Conservation (phyloP, 2,888 invertebrate genomes). For the Scaptomyza tumidula region DNA sequence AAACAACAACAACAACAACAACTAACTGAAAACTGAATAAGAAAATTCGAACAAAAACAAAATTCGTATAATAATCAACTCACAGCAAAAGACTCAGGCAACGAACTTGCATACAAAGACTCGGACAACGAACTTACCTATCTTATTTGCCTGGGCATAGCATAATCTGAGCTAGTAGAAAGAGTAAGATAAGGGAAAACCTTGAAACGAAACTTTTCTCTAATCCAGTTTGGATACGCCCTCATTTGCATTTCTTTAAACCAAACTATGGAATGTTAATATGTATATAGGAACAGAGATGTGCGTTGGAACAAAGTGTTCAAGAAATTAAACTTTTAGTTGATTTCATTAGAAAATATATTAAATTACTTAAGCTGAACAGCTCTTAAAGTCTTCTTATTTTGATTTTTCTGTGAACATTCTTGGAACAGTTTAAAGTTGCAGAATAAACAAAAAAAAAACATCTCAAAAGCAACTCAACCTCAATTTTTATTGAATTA, state of each 20-base stretch:
- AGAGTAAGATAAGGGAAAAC: neutral
- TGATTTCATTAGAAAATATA: too few relatives aligned
- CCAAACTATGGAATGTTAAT: neutral
- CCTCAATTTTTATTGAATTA: neutral
- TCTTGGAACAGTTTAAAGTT: too few relatives aligned
- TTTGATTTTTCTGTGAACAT: too few relatives aligned
- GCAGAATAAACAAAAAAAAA: too few relatives aligned
- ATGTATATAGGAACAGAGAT: neutral
- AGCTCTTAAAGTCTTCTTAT: too few relatives aligned
- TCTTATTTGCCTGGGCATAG: neutral
- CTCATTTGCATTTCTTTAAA: slow-evolving; percentile 37
- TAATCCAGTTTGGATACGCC: slow-evolving; percentile 20
- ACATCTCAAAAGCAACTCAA: too few relatives aligned
- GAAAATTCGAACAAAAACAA: slow-evolving; percentile 8
- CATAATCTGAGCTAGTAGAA: neutral
- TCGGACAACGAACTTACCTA: slow-evolving; percentile 37
- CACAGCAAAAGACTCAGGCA: slow-evolving; percentile 44
- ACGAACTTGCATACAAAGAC: slow-evolving; percentile 46
- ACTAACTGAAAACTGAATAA: neutral
- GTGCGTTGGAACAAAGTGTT: too few relatives aligned
- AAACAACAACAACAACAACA: neutral
- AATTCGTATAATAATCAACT: neutral
- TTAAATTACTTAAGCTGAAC: too few relatives aligned
- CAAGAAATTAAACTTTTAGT: too few relatives aligned
- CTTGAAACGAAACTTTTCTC: slow-evolving; percentile 14